Evolutionary conservation across 2,113 vertebrate species (phyloP), one percentile per base, ranked within the genome.

Genomic region (Megalops atlanticus): DNA sequence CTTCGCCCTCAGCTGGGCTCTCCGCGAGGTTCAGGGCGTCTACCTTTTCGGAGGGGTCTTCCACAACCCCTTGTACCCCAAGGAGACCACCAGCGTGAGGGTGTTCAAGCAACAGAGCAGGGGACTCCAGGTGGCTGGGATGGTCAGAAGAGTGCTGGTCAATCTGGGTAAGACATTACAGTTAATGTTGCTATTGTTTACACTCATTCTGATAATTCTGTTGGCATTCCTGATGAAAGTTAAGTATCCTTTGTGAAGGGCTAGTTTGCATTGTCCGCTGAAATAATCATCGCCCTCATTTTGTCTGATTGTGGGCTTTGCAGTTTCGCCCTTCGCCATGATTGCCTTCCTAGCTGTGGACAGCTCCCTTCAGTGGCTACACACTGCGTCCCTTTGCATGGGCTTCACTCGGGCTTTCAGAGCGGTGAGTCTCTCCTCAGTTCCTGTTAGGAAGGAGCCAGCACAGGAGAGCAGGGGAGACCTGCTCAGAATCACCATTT

Each of bases 391-490:
- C 82, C 92, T 97, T 87, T 95, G 94, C 86, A 91, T 98, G 89
- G 98, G 97, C 90, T 96, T 98, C 90, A 96, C 96, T 43, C 93
- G 97, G 92, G 97, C 97, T 79, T 99, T 97, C 86, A 95, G 98
- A 94, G 95, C 94, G 95, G 98, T 99, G 95, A 95, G 85, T 85
- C 1, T 58, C 47, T 36, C 14, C 2, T 39, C n/a, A 12, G n/a
- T 40, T 40, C 71, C 35, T 6, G n/a, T 47, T 27, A 31, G 40
- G 18, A 7, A 15, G 21, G 40, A 12, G 27, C 39, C 74, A 52
- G 74, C 11, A 11, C 24, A 24, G 15, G 49, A 54, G 49, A 11
- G 11, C 49, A 71, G 33, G 27, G 69, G 15, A 5, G 31, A 35
- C 15, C 5, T 27, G 15, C 27, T 6, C 76, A 12, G n/a, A 2